Percentiles rank a stretch among this genome's conserved stretches.
phyloP scores from a whole-genome alignment of 2,797 vertebrate species.

The Scolopax bukidnonensis region DNA sequence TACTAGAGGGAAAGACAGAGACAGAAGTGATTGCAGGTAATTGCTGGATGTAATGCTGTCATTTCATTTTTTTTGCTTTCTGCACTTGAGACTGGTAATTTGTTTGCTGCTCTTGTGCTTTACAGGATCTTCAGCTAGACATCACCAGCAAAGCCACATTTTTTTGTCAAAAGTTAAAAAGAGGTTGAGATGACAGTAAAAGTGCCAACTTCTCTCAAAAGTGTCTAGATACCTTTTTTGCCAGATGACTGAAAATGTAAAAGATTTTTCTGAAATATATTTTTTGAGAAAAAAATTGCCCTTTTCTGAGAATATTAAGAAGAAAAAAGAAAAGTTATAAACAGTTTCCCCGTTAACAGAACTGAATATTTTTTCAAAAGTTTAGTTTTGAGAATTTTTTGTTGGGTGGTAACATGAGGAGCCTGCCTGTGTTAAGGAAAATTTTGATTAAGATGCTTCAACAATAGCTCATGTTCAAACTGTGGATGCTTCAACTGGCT shows the following conservation, averaged over 20 bases:
- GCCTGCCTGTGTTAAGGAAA: neutral
- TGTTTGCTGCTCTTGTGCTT: neutral
- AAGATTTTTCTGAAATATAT: neutral
- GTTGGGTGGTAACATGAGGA: neutral
- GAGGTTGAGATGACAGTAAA: neutral
- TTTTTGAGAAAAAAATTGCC: neutral
- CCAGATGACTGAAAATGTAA: neutral
- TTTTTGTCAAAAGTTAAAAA: slow-evolving; percentile 11
- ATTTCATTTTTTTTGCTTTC: neutral
- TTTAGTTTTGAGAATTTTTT: neutral
- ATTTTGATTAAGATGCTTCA: neutral
- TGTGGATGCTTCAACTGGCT: neutral
- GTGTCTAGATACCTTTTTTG: neutral
- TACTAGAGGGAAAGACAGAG: neutral
- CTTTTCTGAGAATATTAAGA: neutral
- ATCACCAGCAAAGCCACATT: neutral
- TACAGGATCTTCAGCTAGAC: neutral
- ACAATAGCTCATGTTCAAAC: neutral
- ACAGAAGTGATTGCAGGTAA: neutral
- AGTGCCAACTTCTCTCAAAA: neutral
- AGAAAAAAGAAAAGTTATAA: neutral
- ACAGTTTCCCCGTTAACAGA: neutral
- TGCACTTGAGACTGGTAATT: neutral
- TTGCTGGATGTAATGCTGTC: neutral
- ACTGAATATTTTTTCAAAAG: accelerated